Conservation (phyloP, 2,888 invertebrate species). For the Drymonia ruficornis region DNA sequence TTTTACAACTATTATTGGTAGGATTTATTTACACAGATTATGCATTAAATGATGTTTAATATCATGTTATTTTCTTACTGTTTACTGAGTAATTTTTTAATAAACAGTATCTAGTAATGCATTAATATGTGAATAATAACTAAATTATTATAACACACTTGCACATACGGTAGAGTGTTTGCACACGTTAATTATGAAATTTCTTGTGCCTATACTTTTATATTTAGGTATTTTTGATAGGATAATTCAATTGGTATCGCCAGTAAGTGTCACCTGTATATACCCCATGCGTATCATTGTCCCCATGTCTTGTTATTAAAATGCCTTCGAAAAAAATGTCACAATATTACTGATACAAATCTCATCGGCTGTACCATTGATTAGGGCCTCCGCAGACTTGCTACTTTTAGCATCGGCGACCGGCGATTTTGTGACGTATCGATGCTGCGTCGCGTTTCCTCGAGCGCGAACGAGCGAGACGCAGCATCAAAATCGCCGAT, state of each 20-base stretch:
- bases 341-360: not conserved
- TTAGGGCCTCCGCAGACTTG: no score
- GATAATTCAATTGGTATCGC: conserved; percentile 48
- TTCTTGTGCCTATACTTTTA: conserved; percentile 82
- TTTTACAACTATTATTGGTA: not conserved
- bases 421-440: no score
- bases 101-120: conserved; percentile 11
- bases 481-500: no score
- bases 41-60: not conserved
- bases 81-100: no score
- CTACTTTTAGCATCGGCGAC: no score
- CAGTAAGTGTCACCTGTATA: conserved; percentile 52
- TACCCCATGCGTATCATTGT: conserved; percentile 42
- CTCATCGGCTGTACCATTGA: not conserved
- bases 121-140: conserved; percentile 16
- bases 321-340: conserved; percentile 19
- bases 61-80: no score
- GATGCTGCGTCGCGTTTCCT: no score
- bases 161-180: conserved; percentile 50
- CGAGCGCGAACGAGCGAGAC: no score
- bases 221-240: conserved; percentile 71
- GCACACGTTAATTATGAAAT: conserved; percentile 74
- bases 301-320: conserved; percentile 26
- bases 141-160: conserved; percentile 21
- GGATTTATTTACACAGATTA: no score